Evolutionary conservation across 2,888 invertebrate genomes (phyloP).

Genomic region (Acanthosepion esculentum): DNA sequence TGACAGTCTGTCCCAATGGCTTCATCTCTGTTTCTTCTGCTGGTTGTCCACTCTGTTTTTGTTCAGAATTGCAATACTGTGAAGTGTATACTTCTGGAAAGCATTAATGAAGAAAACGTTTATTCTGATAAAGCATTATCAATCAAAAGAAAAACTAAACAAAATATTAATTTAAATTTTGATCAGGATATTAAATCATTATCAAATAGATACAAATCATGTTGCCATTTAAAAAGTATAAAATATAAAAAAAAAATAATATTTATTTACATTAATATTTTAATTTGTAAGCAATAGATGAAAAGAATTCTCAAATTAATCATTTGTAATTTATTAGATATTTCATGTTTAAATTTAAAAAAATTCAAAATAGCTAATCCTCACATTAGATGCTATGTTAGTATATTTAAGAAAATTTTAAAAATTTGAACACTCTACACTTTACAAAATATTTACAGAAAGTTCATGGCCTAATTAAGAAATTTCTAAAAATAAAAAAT

Average conservation of each 20-base stretch:
- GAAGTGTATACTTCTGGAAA: neutral
- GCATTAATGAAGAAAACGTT: neutral
- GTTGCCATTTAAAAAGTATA: neutral
- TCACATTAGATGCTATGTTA: too few species aligned
- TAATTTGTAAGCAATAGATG: too few species aligned
- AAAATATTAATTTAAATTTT: neutral
- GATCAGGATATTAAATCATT: neutral
- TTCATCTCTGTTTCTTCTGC: neutral
- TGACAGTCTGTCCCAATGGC: slow-evolving; percentile 33
- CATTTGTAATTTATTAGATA: too few species aligned
- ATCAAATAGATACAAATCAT: neutral
- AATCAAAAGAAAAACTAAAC: neutral
- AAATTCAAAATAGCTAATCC: too few species aligned
- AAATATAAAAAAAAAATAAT: neutral
- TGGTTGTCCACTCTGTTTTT: neutral
- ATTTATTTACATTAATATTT: too few species aligned
- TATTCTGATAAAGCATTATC: neutral
- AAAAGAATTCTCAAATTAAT: too few species aligned
- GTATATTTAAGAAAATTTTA: too few species aligned
- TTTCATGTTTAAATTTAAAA: too few species aligned
- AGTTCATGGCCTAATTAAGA: too few species aligned
- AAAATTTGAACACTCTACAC: too few species aligned
- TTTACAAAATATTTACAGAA: too few species aligned
- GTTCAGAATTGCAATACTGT: neutral
- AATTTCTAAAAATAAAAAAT: too few species aligned